Conservation (phyloP, 1,140 invertebrate genomes). For the Acromyrmex heyeri region DNA sequence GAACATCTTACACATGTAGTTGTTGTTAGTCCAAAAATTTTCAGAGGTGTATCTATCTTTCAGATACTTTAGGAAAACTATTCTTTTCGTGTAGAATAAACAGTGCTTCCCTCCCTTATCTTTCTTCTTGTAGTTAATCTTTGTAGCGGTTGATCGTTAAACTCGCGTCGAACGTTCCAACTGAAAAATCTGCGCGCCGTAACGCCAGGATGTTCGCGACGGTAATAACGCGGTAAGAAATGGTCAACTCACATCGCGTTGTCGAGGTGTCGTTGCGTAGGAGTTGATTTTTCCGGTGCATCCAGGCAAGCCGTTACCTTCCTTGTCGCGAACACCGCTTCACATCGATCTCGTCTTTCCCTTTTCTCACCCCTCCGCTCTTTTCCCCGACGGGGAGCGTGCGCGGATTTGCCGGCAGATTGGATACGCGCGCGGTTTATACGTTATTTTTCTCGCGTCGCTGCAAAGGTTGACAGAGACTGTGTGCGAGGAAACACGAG, state of each 20-base stretch:
- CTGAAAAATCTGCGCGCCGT: background rate
- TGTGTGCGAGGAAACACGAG: constrained; percentile 13
- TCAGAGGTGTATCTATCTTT: too few relatives aligned
- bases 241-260: constrained; percentile 19
- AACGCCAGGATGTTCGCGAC: constrained; percentile 8
- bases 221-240: constrained; percentile 59
- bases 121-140: constrained; percentile 15
- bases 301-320: constrained; percentile 14
- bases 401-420: constrained; percentile 70
- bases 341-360: constrained; percentile 36
- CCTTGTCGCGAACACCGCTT: constrained; percentile 19
- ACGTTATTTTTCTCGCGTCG: constrained; percentile 67
- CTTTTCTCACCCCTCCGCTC: background rate
- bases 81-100: too few relatives aligned
- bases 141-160: constrained; percentile 26
- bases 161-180: background rate
- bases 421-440: constrained; percentile 72
- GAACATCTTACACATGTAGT: too few relatives aligned
- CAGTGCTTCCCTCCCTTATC: constrained; percentile 1
- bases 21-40: too few relatives aligned
- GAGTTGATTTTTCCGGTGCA: constrained; percentile 63
- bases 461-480: constrained; percentile 1
- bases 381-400: background rate
- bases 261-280: background rate
- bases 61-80: too few relatives aligned